These are phyloP conservation scores for Cryptotermes secundus DNA, from an alignment of 1,140 invertebrate species.

Conservation along the genomic window DNA sequence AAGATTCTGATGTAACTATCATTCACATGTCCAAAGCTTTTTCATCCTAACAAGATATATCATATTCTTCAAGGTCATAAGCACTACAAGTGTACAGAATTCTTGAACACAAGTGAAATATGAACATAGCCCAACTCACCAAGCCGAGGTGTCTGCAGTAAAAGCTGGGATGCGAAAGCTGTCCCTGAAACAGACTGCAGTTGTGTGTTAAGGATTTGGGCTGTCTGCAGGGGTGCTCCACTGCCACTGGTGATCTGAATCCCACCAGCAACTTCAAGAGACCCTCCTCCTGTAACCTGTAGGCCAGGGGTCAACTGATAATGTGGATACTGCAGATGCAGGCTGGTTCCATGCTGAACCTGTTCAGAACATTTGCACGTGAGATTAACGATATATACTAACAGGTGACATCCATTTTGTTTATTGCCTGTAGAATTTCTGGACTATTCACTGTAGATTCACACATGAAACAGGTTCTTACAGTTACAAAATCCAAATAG, in stretches of 20 bases:
- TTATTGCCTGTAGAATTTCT: no score
- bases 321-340: constrained; percentile 39
- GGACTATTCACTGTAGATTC: no score
- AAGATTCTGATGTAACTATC: no score
- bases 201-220: constrained; percentile 31
- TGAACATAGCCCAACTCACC: constrained; percentile 39
- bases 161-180: constrained; percentile 44
- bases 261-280: constrained; percentile 33
- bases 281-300: constrained; percentile 32
- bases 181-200: constrained; percentile 35
- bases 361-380: not conserved
- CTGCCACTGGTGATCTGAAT: constrained; percentile 30
- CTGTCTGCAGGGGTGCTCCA: constrained; percentile 27
- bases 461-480: no score
- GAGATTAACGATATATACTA: no score
- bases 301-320: constrained; percentile 35
- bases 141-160: constrained; percentile 47
- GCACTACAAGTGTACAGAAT: no score
- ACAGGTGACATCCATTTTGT: no score
- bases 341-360: constrained; percentile 34
- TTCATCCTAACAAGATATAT: no score
- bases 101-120: no score
- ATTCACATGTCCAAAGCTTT: no score
- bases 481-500: no score
- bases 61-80: no score